These are phyloP conservation scores for Pristionchus exspectatus DNA, from an alignment of 2,888 invertebrate genomes.

Conservation along the genomic window DNA sequence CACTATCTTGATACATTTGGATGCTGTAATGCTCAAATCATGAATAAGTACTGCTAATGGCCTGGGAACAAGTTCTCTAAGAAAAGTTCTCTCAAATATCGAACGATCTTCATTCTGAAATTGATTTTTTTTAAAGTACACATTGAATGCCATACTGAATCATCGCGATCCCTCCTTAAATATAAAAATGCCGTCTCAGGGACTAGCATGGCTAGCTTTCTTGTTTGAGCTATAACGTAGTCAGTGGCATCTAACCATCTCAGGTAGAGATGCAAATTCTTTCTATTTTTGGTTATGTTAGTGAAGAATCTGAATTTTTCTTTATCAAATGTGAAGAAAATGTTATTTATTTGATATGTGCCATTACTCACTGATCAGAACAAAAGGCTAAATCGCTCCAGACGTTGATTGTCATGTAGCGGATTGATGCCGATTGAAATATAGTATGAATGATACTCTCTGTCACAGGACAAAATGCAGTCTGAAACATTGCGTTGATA, in stretches of 20 bases:
- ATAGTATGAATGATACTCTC: neutral
- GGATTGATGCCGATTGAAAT: neutral
- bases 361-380: neutral
- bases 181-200: neutral
- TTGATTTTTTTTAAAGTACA: neutral
- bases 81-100: neutral
- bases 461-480: neutral
- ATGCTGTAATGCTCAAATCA: neutral
- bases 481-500: neutral
- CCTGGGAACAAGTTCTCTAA: neutral
- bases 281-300: neutral
- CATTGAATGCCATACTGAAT: neutral
- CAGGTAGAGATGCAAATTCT: neutral
- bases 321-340: neutral
- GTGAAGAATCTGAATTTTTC: neutral
- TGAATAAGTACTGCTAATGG: neutral
- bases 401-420: neutral
- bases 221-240: neutral
- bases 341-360: neutral
- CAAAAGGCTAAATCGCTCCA: neutral
- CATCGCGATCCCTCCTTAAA: neutral
- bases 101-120: neutral
- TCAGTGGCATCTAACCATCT: neutral
- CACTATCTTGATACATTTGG: neutral
- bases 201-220: neutral